These are phyloP conservation scores for Sinentomon sp. DNA, from an alignment of 2,888 invertebrate genomes.

Conservation along the genomic window DNA sequence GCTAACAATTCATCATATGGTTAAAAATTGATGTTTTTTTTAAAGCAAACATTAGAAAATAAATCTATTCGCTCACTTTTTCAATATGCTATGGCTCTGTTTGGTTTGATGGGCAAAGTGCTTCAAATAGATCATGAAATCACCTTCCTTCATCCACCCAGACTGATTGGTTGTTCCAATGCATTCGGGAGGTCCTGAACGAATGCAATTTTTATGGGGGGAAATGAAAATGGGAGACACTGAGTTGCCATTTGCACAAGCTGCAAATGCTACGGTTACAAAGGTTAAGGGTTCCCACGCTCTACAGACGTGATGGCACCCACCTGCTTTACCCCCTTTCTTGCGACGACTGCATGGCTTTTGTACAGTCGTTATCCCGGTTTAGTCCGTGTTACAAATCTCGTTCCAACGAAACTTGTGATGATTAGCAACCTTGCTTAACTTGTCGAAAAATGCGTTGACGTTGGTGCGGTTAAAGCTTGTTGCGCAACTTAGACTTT, in stretches of 20 bases:
- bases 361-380: slow-evolving; percentile 16
- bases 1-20: too few relatives aligned
- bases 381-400: slow-evolving; percentile 16
- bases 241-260: slow-evolving; percentile 14
- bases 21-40: too few relatives aligned
- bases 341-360: slow-evolving; percentile 13
- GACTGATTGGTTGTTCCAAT: slow-evolving; percentile 21
- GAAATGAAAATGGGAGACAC: slow-evolving; percentile 17
- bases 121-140: slow-evolving; percentile 15
- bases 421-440: slow-evolving; percentile 9
- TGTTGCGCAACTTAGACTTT: slow-evolving; percentile 12
- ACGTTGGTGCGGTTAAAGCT: slow-evolving; percentile 14
- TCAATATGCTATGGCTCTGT: slow-evolving; percentile 12
- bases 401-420: slow-evolving; percentile 8
- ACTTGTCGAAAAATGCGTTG: slow-evolving; percentile 3
- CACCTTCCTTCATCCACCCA: slow-evolving; percentile 18
- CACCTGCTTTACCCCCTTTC: slow-evolving; percentile 15
- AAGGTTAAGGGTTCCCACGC: slow-evolving; percentile 14
- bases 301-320: slow-evolving; percentile 17
- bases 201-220: slow-evolving; percentile 26
- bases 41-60: too few relatives aligned
- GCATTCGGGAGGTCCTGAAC: slow-evolving; percentile 33
- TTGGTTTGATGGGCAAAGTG: slow-evolving; percentile 15
- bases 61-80: too few relatives aligned
- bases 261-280: slow-evolving; percentile 14